Conservation (phyloP, 2,797 vertebrate species). For the Anguilla pacifica region DNA sequence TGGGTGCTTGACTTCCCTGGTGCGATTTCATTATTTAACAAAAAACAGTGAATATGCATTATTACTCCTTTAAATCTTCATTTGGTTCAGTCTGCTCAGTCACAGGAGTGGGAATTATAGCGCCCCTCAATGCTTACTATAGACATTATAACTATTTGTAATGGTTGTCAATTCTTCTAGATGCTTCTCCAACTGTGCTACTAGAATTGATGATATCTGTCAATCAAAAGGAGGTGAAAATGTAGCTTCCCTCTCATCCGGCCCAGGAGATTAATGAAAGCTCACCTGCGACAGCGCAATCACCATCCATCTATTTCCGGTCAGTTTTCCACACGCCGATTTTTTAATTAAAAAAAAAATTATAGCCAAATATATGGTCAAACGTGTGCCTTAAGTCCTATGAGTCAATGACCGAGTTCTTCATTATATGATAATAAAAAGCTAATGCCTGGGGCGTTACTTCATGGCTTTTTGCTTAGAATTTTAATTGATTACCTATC, state of each 20-base stretch:
- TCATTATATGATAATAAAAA: not conserved
- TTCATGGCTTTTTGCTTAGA: not conserved
- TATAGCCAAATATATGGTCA: not conserved
- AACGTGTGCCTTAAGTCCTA: not conserved
- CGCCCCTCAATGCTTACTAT: not conserved
- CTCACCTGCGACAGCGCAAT: not conserved
- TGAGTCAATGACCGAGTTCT: not conserved
- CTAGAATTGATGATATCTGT: not conserved
- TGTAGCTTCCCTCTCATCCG: not conserved
- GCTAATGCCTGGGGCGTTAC: not conserved
- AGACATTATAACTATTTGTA: slow-evolving; percentile 6
- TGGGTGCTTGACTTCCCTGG: not conserved
- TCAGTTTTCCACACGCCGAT: not conserved
- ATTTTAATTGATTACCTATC: not conserved
- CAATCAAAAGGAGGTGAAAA: slow-evolving; percentile 5
- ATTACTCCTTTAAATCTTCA: not conserved
- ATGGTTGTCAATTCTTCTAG: not conserved
- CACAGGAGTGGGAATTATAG: not conserved
- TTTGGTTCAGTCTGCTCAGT: not conserved
- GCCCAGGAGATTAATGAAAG: not conserved
- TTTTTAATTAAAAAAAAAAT: not conserved
- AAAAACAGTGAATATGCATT: not conserved
- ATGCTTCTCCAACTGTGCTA: not conserved
- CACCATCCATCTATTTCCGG: not conserved
- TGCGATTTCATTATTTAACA: not conserved